Percentiles rank a stretch among this genome's conserved stretches.
Conservation (phyloP, 1,140 invertebrate species). For the Atta colombica region DNA sequence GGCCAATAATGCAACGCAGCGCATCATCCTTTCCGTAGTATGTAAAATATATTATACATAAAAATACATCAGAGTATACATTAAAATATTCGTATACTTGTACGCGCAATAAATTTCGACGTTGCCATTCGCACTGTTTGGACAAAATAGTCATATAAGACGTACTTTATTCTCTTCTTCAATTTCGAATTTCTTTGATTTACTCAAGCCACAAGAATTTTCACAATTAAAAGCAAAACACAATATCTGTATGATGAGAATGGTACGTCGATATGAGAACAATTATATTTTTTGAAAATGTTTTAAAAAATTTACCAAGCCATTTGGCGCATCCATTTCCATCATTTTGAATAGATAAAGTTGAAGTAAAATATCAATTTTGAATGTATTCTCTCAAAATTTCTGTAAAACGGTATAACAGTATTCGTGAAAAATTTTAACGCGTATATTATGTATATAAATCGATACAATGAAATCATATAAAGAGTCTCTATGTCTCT, state of each 20-base stretch:
- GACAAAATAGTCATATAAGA: slow-evolving; percentile 44
- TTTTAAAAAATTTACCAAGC: neutral
- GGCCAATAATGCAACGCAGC: neutral
- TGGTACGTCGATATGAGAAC: neutral
- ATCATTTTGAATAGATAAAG: neutral
- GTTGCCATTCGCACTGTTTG: neutral
- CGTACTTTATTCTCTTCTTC: neutral
- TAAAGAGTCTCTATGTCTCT: neutral
- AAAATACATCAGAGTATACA: slow-evolving; percentile 21
- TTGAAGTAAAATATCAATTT: slow-evolving; percentile 5
- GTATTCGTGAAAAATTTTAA: slow-evolving; percentile 10
- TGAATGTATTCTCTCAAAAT: neutral
- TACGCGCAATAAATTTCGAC: slow-evolving; percentile 13
- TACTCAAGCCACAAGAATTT: neutral
- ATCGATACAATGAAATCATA: neutral
- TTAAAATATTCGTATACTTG: slow-evolving; percentile 18
- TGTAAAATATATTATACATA: slow-evolving; percentile 14
- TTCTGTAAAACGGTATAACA: neutral
- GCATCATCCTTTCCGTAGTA: slow-evolving; percentile 16
- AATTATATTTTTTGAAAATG: neutral
- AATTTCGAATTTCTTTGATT: neutral
- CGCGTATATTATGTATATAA: neutral
- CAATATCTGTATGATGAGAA: neutral
- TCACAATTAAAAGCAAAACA: neutral
- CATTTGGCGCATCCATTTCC: neutral